Evolutionary conservation across 2,797 vertebrate species (phyloP), one percentile per base, ranked within the genome.

Genomic region (Gallirallus australis): DNA sequence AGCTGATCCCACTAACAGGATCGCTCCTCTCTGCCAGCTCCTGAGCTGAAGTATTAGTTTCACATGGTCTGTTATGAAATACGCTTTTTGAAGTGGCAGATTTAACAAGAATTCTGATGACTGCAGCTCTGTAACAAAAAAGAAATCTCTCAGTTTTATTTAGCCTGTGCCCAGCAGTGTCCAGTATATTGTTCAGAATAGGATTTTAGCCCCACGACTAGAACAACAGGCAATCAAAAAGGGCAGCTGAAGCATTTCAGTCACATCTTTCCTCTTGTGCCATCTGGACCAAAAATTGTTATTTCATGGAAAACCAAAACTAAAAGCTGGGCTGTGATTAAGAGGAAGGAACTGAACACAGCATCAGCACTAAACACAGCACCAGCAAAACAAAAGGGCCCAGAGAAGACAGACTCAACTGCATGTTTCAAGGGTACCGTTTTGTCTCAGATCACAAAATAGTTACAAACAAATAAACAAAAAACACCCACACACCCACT

Each of bases 41-140:
- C 69, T 76, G 54, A n/a, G 73, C 65, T 77, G 35, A 39, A 70
- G 65, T 37, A 86, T 93, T 88, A 84, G 72, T 75, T 91, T 93
- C 91, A 91, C 54, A 52, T 73, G 71, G 79, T 68, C 70, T 73
- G 45, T 84, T 94, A 90, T 11, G 48, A 91, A 94, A 96, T 78
- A 70, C 71, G 52, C 42, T 68, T 90, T 96, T 82, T 79, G 45
- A 94, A 94, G 63, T 11, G 35, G 69, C 63, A 88, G 50, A 90
- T 81, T 73, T 70, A 59, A 81, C 40, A 81, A 48, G 63, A 88
- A 94, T 89, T 93, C 27, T 69, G 69, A 95, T 89, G 59, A 94
- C 80, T n/a, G 63, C 70, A 88, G 90, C 66, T 96, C 81, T 69
- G 16, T 33, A 82, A 83, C 31, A 81, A 83, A 94, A 90, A 89